Base-by-base conservation (phyloP, 2,888 invertebrate genomes). In the Chymomyza fuscimana region DNA sequence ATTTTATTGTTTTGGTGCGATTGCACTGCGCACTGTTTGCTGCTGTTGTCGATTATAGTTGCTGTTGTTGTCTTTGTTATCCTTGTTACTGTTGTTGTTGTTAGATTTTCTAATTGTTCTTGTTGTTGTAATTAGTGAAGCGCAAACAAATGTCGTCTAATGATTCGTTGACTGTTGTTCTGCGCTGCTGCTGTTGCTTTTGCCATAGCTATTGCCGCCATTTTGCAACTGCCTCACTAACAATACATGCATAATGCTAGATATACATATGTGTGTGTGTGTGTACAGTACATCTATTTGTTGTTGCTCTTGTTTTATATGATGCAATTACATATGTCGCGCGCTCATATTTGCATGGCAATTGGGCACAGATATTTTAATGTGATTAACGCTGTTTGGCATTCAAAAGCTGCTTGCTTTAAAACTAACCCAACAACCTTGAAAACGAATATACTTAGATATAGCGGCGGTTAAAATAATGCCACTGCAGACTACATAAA, bases 131-230 rank as follows among this genome's bases (percentile, higher is more conserved):
- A 82, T 87, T 89, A 88, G 88, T 88, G 88, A 83, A 87, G 88
- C 89, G 78, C 86, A 87, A 86, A 86, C 85, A 89, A 89, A 86
- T 83, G 79, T 75, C 85, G 79, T 87, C 87, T 89, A 86, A 89
- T 87, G 82, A 89, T 87, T 80, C 78, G 80, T 77, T 79, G 78
- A 84, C 70, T 76, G 62, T 50, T 50, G 65, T 61, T 67, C 40
- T 46, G 12, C 40, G 61, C 29, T 61, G 59, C 15, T 61, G 22
- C 54, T 61, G 61, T 67, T 62, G 61, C 61, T 60, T 12, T 51
- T 51, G 56, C 52, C 52, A 32, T 29, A 52, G 66, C 61, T 61
- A 32, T 52, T 62, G 15, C 54, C 32, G 40, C 54, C 61, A 54
- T 61, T 62, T 65, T 58, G 22, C 46, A n/a, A 50, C 25, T 58